phyloP scores from a whole-genome alignment of 2,888 invertebrate species.

The Coenonympha glycerion region DNA sequence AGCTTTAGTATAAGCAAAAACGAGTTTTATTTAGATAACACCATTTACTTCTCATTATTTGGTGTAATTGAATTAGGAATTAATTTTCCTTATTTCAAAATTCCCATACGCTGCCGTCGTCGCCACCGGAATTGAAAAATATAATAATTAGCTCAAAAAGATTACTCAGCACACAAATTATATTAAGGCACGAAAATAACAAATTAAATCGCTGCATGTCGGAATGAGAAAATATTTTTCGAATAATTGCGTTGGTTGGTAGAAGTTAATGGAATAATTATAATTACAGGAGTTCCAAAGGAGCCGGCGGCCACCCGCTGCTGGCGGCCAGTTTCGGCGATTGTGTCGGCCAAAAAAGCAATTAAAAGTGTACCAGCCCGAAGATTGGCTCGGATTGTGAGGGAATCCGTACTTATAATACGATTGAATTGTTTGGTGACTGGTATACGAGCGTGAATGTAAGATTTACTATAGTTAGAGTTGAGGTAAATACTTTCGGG shows the following conservation, averaged over 20 bases:
- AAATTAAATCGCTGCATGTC: slow-evolving; percentile 38
- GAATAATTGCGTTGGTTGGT: slow-evolving; percentile 63
- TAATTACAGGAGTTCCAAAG: slow-evolving; percentile 65
- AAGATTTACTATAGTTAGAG: neutral
- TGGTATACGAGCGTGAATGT: neutral
- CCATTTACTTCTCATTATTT: neutral
- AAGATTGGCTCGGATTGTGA: slow-evolving; percentile 46
- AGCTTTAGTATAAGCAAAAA: too few species aligned
- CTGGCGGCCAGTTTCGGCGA: slow-evolving; percentile 49
- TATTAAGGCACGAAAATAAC: slow-evolving; percentile 29
- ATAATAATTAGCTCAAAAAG: slow-evolving; percentile 25
- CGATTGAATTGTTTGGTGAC: slow-evolving; percentile 11
- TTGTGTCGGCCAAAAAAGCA: slow-evolving; percentile 69
- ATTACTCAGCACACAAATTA: slow-evolving; percentile 24
- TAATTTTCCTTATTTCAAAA: neutral
- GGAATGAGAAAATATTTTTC: slow-evolving; percentile 54
- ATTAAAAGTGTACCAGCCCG: slow-evolving; percentile 63
- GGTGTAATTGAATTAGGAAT: neutral
- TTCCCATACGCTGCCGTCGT: neutral
- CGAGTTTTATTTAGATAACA: neutral
- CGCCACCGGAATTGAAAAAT: slow-evolving; percentile 10
- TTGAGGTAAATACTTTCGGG: neutral
- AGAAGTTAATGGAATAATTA: slow-evolving; percentile 73
- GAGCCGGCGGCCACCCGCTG: slow-evolving; percentile 71
- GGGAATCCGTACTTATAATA: slow-evolving; percentile 40